Evolutionary conservation across 2,888 invertebrate species (phyloP).

Genomic region (Epirrhoe tristata): DNA sequence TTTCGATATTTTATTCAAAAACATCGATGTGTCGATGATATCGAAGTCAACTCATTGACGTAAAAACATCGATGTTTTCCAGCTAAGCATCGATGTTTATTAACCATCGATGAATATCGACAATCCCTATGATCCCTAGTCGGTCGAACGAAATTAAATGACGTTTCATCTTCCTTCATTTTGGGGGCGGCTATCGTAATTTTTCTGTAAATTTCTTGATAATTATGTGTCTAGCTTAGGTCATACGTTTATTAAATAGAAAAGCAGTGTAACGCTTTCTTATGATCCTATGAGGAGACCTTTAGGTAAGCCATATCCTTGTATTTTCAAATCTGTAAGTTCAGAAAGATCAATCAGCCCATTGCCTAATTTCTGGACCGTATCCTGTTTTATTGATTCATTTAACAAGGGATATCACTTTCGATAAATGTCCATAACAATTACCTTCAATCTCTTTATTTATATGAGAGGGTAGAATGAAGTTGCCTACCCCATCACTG

Average conservation of each 20-base stretch:
- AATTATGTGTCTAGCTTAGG: slow-evolving; percentile 59
- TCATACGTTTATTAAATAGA: slow-evolving; percentile 41
- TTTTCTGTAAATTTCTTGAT: slow-evolving; percentile 48
- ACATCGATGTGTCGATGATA: too few relatives aligned
- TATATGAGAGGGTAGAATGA: slow-evolving; percentile 6
- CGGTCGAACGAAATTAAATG: too few relatives aligned
- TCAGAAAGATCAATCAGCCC: slow-evolving; percentile 14
- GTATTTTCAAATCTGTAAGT: slow-evolving; percentile 16
- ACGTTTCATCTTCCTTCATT: slow-evolving; percentile 39
- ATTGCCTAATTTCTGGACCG: slow-evolving; percentile 54
- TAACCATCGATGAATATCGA: too few relatives aligned
- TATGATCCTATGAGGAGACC: slow-evolving; percentile 53
- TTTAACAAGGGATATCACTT: slow-evolving; percentile 43
- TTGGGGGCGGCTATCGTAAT: slow-evolving; percentile 76
- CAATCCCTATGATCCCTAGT: too few relatives aligned
- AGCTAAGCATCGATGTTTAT: too few relatives aligned
- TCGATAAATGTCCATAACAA: neutral
- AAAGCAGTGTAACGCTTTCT: slow-evolving; percentile 41
- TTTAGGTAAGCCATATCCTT: slow-evolving; percentile 54
- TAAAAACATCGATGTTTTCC: too few relatives aligned
- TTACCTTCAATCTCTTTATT: neutral
- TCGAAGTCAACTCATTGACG: too few relatives aligned
- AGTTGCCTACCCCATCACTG: neutral
- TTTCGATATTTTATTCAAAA: too few relatives aligned
- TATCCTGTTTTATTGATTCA: slow-evolving; percentile 73